These are phyloP conservation scores for Perizoma affinitatum DNA, from an alignment of 2,888 invertebrate genomes.

Conservation along the genomic window DNA sequence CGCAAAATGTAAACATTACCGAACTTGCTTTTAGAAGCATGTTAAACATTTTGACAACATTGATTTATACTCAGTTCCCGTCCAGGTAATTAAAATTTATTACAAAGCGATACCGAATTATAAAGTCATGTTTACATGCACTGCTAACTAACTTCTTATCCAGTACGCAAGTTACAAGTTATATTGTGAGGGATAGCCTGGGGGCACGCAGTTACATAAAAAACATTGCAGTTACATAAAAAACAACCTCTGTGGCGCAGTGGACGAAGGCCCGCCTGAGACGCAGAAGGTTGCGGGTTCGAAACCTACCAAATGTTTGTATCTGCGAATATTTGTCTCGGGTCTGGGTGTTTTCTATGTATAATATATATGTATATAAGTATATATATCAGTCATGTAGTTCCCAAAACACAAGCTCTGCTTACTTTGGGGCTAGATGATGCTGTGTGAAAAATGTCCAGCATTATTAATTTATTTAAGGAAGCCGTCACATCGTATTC, in stretches of 20 bases:
- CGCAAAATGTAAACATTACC: conserved; percentile 4
- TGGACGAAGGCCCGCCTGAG: no score
- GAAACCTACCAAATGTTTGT: no score
- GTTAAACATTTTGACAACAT: conserved; percentile 21
- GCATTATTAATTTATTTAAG: no score
- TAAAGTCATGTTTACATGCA: conserved; percentile 40
- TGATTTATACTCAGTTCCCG: conserved; percentile 19
- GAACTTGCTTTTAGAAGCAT: conserved; percentile 4
- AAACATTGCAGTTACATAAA: conserved; percentile 38
- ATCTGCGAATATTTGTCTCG: no score
- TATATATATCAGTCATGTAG: no score
- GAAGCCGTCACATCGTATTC: conserved; percentile 6
- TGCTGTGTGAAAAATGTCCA: no score
- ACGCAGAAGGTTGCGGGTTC: no score
- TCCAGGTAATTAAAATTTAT: conserved; percentile 32
- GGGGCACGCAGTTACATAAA: conserved; percentile 47
- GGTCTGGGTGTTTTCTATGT: no score
- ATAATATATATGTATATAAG: no score
- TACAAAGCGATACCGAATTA: conserved; percentile 27
- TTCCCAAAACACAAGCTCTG: no score
- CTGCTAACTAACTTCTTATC: conserved; percentile 43
- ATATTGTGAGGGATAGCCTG: conserved; percentile 42
- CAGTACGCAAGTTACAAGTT: conserved; percentile 29
- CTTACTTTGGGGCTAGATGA: no score
- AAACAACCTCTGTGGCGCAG: no score